A percentile compares a stretch with the other conserved stretches of the same genome.
These are phyloP conservation scores for Aegotheles bennettii DNA, from an alignment of 2,113 vertebrate genomes.

Conservation along the genomic window DNA sequence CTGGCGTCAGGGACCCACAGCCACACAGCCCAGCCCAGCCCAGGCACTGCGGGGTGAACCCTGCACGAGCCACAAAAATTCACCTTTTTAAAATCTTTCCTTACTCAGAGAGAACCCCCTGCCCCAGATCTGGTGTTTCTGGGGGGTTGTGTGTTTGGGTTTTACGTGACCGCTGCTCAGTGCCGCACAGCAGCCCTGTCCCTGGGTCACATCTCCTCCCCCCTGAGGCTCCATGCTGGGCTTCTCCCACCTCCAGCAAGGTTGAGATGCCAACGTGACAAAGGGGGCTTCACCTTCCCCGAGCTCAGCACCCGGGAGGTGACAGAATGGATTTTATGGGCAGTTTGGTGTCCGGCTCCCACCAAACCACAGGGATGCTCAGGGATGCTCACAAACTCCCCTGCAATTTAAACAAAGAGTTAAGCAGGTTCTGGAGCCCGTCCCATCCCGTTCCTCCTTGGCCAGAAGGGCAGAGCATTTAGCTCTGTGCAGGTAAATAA, in stretches of 20 bases:
- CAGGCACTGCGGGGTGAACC: neutral
- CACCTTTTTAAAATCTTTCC: too few species aligned
- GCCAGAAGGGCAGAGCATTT: constrained; percentile 49
- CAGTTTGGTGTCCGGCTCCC: neutral
- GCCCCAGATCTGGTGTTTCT: too few species aligned
- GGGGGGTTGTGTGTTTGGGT: accelerated
- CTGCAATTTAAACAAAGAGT: neutral
- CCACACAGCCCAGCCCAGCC: too few species aligned
- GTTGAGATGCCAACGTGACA: neutral
- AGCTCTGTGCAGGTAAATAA: constrained; percentile 22
- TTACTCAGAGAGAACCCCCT: neutral
- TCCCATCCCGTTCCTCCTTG: neutral
- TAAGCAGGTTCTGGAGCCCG: neutral
- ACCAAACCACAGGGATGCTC: neutral
- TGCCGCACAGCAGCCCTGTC: neutral
- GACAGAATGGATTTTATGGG: neutral
- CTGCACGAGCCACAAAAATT: neutral
- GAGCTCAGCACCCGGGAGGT: neutral
- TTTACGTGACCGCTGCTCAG: neutral
- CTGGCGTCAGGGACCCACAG: neutral
- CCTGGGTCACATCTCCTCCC: neutral
- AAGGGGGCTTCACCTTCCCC: neutral
- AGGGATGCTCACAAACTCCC: neutral
- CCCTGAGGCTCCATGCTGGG: neutral
- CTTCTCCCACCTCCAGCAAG: neutral